Conservation (phyloP, 2,888 invertebrate species). For the Chymomyza caudatula region DNA sequence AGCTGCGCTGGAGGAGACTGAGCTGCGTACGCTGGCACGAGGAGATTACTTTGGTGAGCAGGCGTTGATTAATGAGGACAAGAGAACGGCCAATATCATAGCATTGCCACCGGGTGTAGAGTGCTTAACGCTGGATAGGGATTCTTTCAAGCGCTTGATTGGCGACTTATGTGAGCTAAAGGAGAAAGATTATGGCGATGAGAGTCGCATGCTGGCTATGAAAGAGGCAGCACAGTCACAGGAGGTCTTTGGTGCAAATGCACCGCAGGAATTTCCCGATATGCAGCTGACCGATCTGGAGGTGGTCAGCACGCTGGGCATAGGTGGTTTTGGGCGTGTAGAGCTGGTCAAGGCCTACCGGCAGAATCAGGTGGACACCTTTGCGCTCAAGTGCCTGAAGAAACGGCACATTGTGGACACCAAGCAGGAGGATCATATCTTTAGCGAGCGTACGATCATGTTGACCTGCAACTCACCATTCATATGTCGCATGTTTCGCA, state of each 20-base stretch:
- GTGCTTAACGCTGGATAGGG: constrained; percentile 91
- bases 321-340: constrained; percentile 95
- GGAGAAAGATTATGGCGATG: constrained; percentile 86
- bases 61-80: constrained; percentile 91
- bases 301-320: constrained; percentile 90
- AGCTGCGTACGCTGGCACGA: constrained; percentile 84
- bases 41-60: constrained; percentile 95
- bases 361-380: constrained; percentile 80
- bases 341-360: constrained; percentile 85
- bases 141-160: constrained; percentile 86
- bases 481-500: constrained; percentile 87
- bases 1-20: constrained; percentile 80
- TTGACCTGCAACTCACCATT: constrained; percentile 81
- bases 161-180: constrained; percentile 87
- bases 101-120: constrained; percentile 90
- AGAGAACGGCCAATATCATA: constrained; percentile 94
- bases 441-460: constrained; percentile 91
- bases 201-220: constrained; percentile 78
- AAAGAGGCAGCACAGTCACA: constrained; percentile 76
- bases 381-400: constrained; percentile 92
- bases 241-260: constrained; percentile 75
- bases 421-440: constrained; percentile 92
- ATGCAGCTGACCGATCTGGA: constrained; percentile 88
- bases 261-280: constrained; percentile 81
- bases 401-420: constrained; percentile 93